Base-by-base conservation (phyloP, 2,797 vertebrate species). In the Molossus molossus region DNA sequence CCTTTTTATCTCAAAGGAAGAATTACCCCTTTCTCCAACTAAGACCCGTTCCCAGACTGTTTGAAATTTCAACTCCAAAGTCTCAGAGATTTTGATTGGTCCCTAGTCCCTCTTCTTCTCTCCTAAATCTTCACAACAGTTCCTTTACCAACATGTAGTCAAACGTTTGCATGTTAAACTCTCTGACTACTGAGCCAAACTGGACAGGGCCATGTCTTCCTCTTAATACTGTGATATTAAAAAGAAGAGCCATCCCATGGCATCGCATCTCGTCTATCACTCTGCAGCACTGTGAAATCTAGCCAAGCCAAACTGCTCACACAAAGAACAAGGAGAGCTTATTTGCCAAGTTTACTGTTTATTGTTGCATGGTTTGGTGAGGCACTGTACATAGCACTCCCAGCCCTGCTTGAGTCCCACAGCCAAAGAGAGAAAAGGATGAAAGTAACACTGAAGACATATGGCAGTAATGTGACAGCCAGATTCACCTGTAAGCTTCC, bases 271-370 rank as follows among this genome's bases (percentile, higher is more conserved):
- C 17, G 5, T 50, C 15, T 64, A 69, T 21, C 50, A 87, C 62
- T 81, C 27, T 53, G 10, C 13, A 48, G 79, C n/a, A 48, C 23
- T 94, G 69, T 86, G 37, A 95, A 92, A 73, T 50, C 67, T 72
- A 55, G 27, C n/a, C 55, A 80, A 65, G 40, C 40, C 40, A 40
- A 84, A 83, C 6, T 67, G 27, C 23, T 83, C n/a, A 85, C 70
- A 87, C 17, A 90, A 69, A 76, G 15, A 55, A 58, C 7, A 77
- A 90, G 9, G 45, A 72, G 18, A 53, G 37, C 27, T 20, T 60
- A 55, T 67, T 81, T 86, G 14, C 27, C 50, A 70, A 92, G 21
- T 69, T 60, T 29, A 53, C 25, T 75, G 1, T 75, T 83, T 77
- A 27, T 50, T 65, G 17, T 89, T 40, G 12, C 20, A 65, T 17